Conservation (phyloP, 2,797 vertebrate genomes). For the Danionella dracula region DNA sequence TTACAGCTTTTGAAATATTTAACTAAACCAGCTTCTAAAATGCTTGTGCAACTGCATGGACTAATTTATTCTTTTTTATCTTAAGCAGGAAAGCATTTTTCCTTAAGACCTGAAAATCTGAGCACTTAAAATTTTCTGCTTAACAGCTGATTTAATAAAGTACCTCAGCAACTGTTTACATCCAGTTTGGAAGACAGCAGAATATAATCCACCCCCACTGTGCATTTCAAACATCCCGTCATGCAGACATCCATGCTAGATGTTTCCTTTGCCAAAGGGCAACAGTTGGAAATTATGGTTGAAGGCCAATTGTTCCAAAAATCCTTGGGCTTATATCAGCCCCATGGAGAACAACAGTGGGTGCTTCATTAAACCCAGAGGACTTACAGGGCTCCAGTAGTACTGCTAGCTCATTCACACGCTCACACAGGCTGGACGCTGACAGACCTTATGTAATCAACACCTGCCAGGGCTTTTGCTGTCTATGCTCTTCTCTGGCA, state of each 20-base stretch:
- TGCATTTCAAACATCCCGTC: slow-evolving; percentile 1
- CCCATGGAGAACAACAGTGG: slow-evolving; percentile 17
- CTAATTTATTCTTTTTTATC: too few species aligned
- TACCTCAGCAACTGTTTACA: slow-evolving; percentile 2
- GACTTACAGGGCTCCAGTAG: slow-evolving; percentile 38
- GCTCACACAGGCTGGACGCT: slow-evolving; percentile 6
- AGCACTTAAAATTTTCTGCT: too few species aligned
- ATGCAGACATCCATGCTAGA: slow-evolving; percentile 13
- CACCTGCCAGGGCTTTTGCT: slow-evolving; percentile 34
- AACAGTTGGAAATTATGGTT: not conserved
- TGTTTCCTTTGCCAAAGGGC: slow-evolving; percentile 20
- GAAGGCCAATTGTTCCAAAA: slow-evolving; percentile 28
- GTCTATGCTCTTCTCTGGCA: slow-evolving; percentile 13
- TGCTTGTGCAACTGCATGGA: too few species aligned
- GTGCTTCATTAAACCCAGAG: slow-evolving; percentile 34
- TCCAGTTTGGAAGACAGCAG: not conserved
- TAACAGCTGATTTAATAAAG: not conserved
- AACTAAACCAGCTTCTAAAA: too few species aligned
- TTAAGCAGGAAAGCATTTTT: too few species aligned
- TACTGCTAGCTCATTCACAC: slow-evolving; percentile 26
- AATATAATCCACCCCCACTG: not conserved
- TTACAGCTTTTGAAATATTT: too few species aligned
- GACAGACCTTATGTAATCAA: slow-evolving; percentile 32
- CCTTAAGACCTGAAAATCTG: too few species aligned
- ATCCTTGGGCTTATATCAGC: slow-evolving; percentile 25